Conservation (phyloP, 2,888 invertebrate genomes). For the Pyrrhia umbra region DNA sequence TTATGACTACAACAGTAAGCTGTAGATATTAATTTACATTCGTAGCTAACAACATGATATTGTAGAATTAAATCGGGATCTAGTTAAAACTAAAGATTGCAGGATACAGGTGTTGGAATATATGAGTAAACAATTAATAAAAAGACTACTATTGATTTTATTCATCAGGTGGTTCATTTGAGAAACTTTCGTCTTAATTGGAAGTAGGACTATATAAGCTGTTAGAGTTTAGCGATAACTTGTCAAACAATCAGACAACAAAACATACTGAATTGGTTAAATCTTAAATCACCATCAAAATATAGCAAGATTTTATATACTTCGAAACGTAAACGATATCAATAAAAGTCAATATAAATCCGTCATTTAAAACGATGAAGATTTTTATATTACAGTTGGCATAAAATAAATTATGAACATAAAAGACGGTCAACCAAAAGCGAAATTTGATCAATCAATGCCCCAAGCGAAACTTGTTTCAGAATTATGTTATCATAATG, state of each 20-base stretch:
- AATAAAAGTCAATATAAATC: constrained; percentile 65
- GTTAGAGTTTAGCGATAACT: constrained; percentile 2
- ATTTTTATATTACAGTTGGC: constrained; percentile 54
- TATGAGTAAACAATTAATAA: not conserved
- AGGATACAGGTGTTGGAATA: not conserved
- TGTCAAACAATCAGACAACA: constrained; percentile 28
- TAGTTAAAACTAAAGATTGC: not conserved
- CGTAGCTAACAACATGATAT: constrained; percentile 15
- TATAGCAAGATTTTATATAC: constrained; percentile 56
- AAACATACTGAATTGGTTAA: constrained; percentile 34
- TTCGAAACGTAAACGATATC: constrained; percentile 44
- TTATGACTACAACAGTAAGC: constrained; percentile 28
- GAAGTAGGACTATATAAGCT: not conserved
- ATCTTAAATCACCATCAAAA: constrained; percentile 52
- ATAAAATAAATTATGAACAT: constrained; percentile 57
- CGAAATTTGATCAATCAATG: constrained; percentile 63
- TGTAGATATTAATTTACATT: constrained; percentile 19
- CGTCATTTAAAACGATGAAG: constrained; percentile 44
- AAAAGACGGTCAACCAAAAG: constrained; percentile 62
- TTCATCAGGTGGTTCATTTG: not conserved
- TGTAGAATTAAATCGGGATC: constrained; percentile 5
- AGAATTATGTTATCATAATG: constrained; percentile 59
- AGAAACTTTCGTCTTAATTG: not conserved
- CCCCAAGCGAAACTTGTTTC: constrained; percentile 58
- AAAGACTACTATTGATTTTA: not conserved